Evolutionary conservation across 2,888 invertebrate species (phyloP).

Genomic region (Athripsodes cinereus): DNA sequence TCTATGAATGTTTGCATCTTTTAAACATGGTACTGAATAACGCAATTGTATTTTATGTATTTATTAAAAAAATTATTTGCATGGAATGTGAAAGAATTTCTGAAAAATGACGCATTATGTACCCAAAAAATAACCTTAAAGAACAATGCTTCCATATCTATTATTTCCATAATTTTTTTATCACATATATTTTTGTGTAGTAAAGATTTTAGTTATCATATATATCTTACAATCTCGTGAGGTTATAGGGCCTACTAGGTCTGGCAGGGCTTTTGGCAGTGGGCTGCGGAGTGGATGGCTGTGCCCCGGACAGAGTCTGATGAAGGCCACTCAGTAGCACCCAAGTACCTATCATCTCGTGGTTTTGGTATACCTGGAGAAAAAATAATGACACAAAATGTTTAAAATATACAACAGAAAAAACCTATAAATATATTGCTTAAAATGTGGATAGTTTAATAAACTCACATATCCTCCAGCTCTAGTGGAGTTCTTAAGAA

Average conservation of each 20-base stretch:
- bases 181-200: background rate
- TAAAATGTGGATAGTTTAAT: conserved; percentile 7
- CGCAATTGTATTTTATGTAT: too few species aligned
- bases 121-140: too few species aligned
- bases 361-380: conserved; percentile 76
- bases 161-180: too few species aligned
- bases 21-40: too few species aligned
- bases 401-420: too few species aligned
- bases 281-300: conserved; percentile 34
- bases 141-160: too few species aligned
- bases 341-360: conserved; percentile 85
- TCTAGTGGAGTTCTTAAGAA: conserved; percentile 77
- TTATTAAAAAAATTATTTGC: too few species aligned
- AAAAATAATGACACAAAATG: too few species aligned
- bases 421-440: too few species aligned
- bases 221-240: conserved; percentile 43
- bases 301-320: conserved; percentile 64
- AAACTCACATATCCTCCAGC: conserved; percentile 77
- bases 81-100: too few species aligned
- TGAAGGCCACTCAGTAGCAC: conserved; percentile 81
- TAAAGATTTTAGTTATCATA: background rate
- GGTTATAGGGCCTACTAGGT: conserved; percentile 42
- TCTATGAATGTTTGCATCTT: too few species aligned
- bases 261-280: conserved; percentile 45
- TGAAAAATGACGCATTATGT: too few species aligned